Conservation (phyloP, 2,888 invertebrate genomes). For the Microctonus brassicae region DNA sequence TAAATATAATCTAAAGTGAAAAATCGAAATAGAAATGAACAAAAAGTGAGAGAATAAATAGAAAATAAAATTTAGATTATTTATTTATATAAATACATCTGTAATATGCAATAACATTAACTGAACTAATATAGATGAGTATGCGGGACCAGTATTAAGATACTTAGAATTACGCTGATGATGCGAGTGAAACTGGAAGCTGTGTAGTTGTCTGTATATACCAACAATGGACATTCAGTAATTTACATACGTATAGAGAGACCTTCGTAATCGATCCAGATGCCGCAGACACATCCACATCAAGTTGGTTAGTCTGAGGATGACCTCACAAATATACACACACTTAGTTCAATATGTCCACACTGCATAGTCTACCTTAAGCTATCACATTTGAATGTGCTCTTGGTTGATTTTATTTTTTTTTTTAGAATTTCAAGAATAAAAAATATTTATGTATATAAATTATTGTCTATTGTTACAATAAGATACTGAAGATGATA, state of each 20-base stretch:
- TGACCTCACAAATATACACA: not conserved
- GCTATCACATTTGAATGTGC: not conserved
- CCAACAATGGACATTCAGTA: too few species aligned
- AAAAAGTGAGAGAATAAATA: too few species aligned
- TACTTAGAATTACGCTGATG: not conserved
- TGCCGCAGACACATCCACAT: constrained; percentile 41
- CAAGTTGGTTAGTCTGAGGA: constrained; percentile 7
- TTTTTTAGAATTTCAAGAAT: too few species aligned
- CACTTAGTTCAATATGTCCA: not conserved
- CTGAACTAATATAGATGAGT: not conserved
- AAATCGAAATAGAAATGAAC: not conserved
- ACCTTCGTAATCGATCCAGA: constrained; percentile 43
- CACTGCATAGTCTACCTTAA: not conserved
- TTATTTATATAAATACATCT: too few species aligned
- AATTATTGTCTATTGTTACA: constrained; percentile 1
- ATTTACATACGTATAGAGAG: not conserved
- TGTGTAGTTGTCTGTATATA: not conserved
- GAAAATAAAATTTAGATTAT: too few species aligned
- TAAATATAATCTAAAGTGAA: too few species aligned
- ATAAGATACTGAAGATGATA: constrained; percentile 10
- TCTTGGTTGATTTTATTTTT: too few species aligned
- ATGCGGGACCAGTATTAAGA: not conserved
- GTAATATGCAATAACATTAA: not conserved
- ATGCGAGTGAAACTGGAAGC: constrained; percentile 1
- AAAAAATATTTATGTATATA: not conserved